Base-by-base conservation (phyloP, 2,888 invertebrate species). In the Pseudoips prasinana region DNA sequence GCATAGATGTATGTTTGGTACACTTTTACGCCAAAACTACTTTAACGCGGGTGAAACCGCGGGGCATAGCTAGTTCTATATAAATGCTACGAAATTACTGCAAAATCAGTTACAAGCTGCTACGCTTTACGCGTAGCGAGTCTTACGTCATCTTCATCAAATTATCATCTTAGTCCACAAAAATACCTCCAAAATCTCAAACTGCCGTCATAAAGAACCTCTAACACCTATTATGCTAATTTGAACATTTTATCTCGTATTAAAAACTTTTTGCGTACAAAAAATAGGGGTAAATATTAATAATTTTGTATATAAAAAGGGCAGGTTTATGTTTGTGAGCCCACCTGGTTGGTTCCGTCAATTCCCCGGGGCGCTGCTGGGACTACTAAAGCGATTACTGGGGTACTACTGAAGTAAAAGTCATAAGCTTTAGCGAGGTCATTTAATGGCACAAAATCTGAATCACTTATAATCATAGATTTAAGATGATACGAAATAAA, bases 321-420 rank as follows among this genome's bases (percentile, higher is more conserved):
- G 3, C 2, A 14, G 7, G 8, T 44, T 25, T 31, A 31, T 26
- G 20, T 22, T 11, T 25, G 20, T 20, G 34, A 27, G 39, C 29
- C 17, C 22, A 46, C 29, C 17, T 24, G 2, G 19, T n/a, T 23
- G 23, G 19, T 25, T 20, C 14, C 29, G 18, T 29, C 40, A 22
- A 36, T 41, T 39, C 41, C 43, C 20, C n/a, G 35, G 18, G 45
- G 42, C 27, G 10, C 20, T 11, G 27, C 41, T 25, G 28, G 35
- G 41, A 23, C 23, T 25, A 24, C 33, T 55, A 53, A 58, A 38
- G 6, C 39, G 38, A 58, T 55, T 58, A 58, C 29, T 25, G 11
- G 8, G 24, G 8, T 19, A 28, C 24, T n/a, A 14, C 19, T 6
- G 3, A 23, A 27, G 24, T 29, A 7, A 24, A 37, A 40, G 29